These are phyloP conservation scores for Oryctolagus cuniculus DNA, from an alignment of 2,113 vertebrate genomes.

Conservation along the genomic window DNA sequence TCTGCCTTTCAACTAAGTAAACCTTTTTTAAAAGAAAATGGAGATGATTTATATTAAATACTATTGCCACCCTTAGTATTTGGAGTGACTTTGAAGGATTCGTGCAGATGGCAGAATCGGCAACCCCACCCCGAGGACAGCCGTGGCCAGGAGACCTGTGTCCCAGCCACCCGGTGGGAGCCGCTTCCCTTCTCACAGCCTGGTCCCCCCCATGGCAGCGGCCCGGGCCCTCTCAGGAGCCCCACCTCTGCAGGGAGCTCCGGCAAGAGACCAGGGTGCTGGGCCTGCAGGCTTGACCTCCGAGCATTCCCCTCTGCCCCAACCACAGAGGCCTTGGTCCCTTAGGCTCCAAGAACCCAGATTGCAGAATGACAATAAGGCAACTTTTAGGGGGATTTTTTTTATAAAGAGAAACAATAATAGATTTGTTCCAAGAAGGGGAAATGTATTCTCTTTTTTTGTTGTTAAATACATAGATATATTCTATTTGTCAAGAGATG, in stretches of 20 bases:
- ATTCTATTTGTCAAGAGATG: conserved; percentile 81
- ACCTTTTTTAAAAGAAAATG: neutral
- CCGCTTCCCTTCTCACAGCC: neutral
- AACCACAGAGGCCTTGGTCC: neutral
- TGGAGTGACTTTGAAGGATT: neutral
- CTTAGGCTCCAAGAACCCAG: neutral
- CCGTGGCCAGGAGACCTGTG: neutral
- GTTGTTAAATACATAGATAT: conserved; percentile 55
- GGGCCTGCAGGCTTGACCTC: neutral
- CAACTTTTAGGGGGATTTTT: neutral
- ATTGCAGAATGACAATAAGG: neutral
- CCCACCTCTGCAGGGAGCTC: neutral
- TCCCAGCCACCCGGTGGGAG: neutral
- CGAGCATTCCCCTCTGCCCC: neutral
- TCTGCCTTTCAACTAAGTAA: no score
- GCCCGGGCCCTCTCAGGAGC: neutral
- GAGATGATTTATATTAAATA: neutral
- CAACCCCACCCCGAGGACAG: neutral
- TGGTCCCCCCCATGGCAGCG: neutral
- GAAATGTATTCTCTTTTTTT: neutral
- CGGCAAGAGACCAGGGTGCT: neutral
- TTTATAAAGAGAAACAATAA: neutral
- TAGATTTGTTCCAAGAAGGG: neutral
- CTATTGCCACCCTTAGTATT: neutral
- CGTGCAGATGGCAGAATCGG: neutral